Percentiles rank a stretch among this genome's conserved stretches.
These are phyloP conservation scores for Protophormia terraenovae DNA, from an alignment of 2,888 invertebrate genomes.

Conservation along the genomic window DNA sequence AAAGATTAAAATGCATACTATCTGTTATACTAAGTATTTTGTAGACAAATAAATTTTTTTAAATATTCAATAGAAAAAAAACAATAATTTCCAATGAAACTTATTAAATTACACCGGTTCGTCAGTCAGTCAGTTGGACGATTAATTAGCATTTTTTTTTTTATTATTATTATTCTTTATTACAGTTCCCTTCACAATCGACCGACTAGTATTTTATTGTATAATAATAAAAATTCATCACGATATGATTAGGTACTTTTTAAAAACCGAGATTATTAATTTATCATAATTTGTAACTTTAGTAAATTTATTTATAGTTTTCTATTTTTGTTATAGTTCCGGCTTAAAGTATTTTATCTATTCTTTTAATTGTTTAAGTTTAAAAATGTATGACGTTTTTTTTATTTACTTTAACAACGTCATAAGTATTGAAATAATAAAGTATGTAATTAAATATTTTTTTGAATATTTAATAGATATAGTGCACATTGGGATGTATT, in stretches of 20 bases:
- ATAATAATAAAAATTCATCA: constrained; percentile 9
- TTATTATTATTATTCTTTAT: background rate
- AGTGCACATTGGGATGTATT: too few species aligned
- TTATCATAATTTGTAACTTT: background rate
- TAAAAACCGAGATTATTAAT: background rate
- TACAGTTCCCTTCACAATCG: background rate
- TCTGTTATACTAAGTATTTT: background rate
- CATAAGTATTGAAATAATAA: background rate
- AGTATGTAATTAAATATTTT: too few species aligned
- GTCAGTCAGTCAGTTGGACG: background rate
- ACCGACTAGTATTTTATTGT: background rate
- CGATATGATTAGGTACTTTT: background rate
- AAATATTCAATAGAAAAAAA: background rate
- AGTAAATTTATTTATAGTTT: constrained; percentile 6
- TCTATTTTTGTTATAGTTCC: constrained; percentile 4
- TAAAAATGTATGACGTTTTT: background rate
- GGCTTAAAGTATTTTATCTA: background rate
- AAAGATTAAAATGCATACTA: background rate
- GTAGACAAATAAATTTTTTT: background rate
- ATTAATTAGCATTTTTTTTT: background rate
- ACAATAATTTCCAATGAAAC: background rate
- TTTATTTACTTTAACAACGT: background rate
- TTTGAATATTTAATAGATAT: too few species aligned
- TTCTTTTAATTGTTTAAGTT: background rate
- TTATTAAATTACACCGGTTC: background rate